Conservation (phyloP, 37 sponge, comb jelly and placozoan genomes). For the Lycopodina hypogea region DNA sequence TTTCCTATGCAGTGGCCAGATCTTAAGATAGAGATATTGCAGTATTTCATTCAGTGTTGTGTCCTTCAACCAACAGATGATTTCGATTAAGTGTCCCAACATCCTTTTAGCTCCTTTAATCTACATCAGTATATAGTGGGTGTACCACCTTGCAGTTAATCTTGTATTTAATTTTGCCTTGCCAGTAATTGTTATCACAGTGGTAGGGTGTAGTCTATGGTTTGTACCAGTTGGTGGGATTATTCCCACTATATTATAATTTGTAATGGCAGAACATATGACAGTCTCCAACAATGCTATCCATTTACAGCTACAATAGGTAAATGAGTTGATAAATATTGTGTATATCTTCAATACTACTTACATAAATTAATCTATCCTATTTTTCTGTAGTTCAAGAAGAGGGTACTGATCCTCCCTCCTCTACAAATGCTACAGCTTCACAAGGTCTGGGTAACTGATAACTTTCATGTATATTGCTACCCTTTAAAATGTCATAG, state of each 20-base stretch:
- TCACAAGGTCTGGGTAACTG: no score
- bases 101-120: background rate
- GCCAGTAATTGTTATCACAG: background rate
- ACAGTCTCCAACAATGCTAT: background rate
- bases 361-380: no score
- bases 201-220: background rate
- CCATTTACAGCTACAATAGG: conserved; percentile 5
- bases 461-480: no score
- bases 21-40: conserved; percentile 5
- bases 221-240: no score
- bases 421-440: no score
- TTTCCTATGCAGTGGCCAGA: background rate
- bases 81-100: background rate
- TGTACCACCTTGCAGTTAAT: background rate
- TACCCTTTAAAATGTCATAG: no score
- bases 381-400: no score
- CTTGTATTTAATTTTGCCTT: background rate
- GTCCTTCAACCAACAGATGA: background rate
- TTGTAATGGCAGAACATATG: background rate
- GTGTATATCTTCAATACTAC: no score
- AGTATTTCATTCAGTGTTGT: background rate
- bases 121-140: background rate
- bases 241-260: no score
- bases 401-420: no score
- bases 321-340: background rate